Evolutionary conservation across 2,113 vertebrate species (phyloP).

Genomic region (Stomatorhinus ivindoensis): DNA sequence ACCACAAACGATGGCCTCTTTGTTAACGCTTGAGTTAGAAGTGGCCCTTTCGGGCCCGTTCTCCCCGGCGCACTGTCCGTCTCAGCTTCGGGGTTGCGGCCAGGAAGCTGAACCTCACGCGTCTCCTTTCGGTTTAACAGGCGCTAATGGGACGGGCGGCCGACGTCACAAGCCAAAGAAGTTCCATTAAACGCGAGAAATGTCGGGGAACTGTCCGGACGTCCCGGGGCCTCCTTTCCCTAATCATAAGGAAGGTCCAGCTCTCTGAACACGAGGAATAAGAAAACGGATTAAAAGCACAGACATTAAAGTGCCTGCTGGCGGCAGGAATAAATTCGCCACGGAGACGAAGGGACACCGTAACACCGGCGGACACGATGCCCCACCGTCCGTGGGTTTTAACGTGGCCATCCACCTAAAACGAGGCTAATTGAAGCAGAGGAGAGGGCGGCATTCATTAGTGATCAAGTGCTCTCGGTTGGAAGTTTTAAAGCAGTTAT

Average conservation of each 20-base stretch:
- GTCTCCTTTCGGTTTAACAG: background rate
- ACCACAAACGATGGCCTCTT: background rate
- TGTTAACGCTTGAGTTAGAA: background rate
- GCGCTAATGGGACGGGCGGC: background rate
- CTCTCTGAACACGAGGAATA: background rate
- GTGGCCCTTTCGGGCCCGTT: background rate
- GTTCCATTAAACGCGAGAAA: background rate
- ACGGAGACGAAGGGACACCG: background rate
- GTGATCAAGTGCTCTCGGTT: background rate
- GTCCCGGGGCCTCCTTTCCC: background rate
- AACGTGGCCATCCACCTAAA: background rate
- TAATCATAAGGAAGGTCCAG: background rate
- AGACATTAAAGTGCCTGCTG: background rate
- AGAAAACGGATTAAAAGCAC: background rate
- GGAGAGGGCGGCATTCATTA: background rate
- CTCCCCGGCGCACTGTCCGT: background rate
- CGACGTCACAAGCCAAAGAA: background rate
- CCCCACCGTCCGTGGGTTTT: background rate
- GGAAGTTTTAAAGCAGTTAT: background rate
- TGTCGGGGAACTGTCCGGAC: background rate
- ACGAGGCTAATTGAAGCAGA: background rate
- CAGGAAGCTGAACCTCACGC: background rate
- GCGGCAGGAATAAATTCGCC: background rate
- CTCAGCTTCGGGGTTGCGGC: background rate
- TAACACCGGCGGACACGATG: background rate